A percentile compares a stretch with the other conserved stretches of the same genome.
These are phyloP conservation scores for Drosophila pallidifrons DNA, from an alignment of 1,140 invertebrate species.

Conservation along the genomic window DNA sequence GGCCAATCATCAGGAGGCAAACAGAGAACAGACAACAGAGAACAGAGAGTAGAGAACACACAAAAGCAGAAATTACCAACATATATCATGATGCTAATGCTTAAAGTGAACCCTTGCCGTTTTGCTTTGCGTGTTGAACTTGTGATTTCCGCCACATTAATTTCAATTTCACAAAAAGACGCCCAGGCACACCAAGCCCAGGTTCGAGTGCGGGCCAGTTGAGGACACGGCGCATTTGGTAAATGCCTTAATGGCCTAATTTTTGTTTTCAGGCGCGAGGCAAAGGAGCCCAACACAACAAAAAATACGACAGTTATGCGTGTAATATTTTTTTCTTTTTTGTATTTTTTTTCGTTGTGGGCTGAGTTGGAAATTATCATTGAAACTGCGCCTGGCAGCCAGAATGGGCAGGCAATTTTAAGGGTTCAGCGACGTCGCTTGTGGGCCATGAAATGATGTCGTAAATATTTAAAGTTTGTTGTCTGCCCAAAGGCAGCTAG, in stretches of 20 bases:
- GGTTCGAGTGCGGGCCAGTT: constrained; percentile 52
- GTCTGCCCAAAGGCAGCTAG: constrained; percentile 53
- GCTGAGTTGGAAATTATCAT: constrained; percentile 69
- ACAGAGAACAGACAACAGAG: background rate
- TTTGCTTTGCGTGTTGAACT: constrained; percentile 74
- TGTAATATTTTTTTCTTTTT: constrained; percentile 74
- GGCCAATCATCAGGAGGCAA: constrained; percentile 60
- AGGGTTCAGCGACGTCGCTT: constrained; percentile 69
- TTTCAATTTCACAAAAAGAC: constrained; percentile 78
- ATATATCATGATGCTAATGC: constrained; percentile 75
- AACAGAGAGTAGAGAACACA: background rate
- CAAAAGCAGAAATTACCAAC: constrained; percentile 68
- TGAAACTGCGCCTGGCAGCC: constrained; percentile 49
- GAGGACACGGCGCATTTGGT: constrained; percentile 79
- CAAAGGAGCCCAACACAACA: constrained; percentile 8
- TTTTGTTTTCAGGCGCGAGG: constrained; percentile 67
- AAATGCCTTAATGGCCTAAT: constrained; percentile 83
- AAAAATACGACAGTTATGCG: constrained; percentile 76
- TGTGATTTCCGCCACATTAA: constrained; percentile 82
- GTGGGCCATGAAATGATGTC: constrained; percentile 82
- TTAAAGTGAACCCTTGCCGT: constrained; percentile 57
- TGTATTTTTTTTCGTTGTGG: constrained; percentile 10
- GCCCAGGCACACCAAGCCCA: constrained; percentile 31
- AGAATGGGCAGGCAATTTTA: constrained; percentile 41
- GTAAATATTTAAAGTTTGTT: constrained; percentile 83